These are phyloP conservation scores for Cheilosia urbana DNA, from an alignment of 2,888 invertebrate species.

Conservation along the genomic window DNA sequence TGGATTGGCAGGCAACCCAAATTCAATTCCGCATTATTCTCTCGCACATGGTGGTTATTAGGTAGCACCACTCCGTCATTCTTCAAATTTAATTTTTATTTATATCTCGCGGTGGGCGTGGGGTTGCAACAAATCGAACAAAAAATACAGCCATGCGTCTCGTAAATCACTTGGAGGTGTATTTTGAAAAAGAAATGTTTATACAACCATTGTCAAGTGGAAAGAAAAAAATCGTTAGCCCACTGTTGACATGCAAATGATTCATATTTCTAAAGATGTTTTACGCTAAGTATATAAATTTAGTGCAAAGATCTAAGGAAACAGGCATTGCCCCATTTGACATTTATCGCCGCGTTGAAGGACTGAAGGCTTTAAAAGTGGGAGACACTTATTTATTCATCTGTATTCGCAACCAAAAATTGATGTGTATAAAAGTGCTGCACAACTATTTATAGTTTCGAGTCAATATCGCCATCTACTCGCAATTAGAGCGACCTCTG, in stretches of 20 bases:
- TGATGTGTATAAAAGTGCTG: not conserved
- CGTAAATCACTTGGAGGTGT: not conserved
- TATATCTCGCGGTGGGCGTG: not conserved
- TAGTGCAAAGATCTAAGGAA: not conserved
- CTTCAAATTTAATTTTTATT: constrained; percentile 42
- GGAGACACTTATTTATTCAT: not conserved
- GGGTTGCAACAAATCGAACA: constrained; percentile 2
- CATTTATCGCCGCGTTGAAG: not conserved
- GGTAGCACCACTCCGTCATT: constrained; percentile 12
- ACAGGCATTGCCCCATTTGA: not conserved
- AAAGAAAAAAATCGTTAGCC: not conserved
- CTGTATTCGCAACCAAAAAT: not conserved
- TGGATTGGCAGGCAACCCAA: constrained; percentile 40
- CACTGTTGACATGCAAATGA: constrained; percentile 7
- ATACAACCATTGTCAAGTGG: constrained; percentile 14
- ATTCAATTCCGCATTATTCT: constrained; percentile 45
- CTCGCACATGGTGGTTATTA: constrained; percentile 1
- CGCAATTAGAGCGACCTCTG: not conserved
- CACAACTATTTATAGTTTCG: constrained; percentile 6
- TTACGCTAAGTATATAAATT: not conserved
- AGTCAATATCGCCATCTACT: not conserved
- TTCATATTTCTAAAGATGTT: not conserved
- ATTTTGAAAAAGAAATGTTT: not conserved
- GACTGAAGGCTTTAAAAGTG: no score
- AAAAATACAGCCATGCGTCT: not conserved